These are phyloP conservation scores for Caenorhabditis virilis DNA, from an alignment of 2,888 invertebrate species.

Conservation along the genomic window DNA sequence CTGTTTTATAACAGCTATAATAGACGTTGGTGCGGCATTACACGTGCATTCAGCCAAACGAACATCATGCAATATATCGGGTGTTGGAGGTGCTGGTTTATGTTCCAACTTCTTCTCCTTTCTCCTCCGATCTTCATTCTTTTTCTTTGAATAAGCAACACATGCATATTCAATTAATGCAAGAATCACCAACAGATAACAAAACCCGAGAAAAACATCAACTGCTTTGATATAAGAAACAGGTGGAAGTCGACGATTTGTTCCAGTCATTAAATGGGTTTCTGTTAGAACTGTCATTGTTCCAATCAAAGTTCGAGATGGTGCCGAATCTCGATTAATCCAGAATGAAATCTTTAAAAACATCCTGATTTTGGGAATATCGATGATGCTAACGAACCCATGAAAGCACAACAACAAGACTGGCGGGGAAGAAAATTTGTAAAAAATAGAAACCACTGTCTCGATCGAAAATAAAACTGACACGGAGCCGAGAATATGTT, in stretches of 20 bases:
- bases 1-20: conserved; percentile 47
- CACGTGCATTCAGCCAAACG: conserved; percentile 59
- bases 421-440: conserved; percentile 89
- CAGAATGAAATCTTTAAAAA: conserved; percentile 84
- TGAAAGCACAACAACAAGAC: conserved; percentile 49
- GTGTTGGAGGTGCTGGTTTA: conserved; percentile 51
- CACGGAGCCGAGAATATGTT: conserved; percentile 92
- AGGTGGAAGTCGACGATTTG: conserved; percentile 70
- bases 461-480: conserved; percentile 93
- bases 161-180: conserved; percentile 59
- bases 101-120: conserved; percentile 49
- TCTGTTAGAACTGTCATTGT: conserved; percentile 70
- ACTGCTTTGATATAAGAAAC: conserved; percentile 62
- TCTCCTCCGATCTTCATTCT: conserved; percentile 52
- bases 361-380: neutral
- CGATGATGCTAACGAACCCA: conserved; percentile 29
- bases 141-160: conserved; percentile 62
- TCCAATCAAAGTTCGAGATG: conserved; percentile 78
- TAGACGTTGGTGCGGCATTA: conserved; percentile 40
- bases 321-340: conserved; percentile 96
- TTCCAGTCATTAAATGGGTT: conserved; percentile 77
- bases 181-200: conserved; percentile 57
- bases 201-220: conserved; percentile 60
- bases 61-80: conserved; percentile 57
- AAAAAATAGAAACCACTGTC: conserved; percentile 97